Evolutionary conservation across 2,113 vertebrate genomes (phyloP).

Genomic region (Menidia beryllina): DNA sequence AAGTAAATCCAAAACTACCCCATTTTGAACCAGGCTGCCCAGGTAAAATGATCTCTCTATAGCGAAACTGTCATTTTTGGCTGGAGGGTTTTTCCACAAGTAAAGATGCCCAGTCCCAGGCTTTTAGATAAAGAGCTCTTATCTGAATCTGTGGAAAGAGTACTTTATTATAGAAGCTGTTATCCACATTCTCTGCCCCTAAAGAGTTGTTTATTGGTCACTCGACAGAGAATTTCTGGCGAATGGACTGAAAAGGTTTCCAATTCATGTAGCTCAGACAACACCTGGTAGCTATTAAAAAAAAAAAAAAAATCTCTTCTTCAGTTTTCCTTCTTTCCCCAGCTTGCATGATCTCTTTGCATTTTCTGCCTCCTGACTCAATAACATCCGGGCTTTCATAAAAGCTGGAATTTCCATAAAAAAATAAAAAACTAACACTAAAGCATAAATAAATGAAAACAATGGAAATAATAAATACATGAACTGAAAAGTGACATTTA

Average conservation of each 20-base stretch:
- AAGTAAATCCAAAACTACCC: constrained; percentile 4
- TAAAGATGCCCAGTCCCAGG: constrained; percentile 7
- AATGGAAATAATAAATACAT: no score
- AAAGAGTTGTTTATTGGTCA: no score
- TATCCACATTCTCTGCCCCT: constrained; percentile 49
- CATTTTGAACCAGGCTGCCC: background rate
- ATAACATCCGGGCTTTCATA: no score
- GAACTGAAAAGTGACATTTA: no score
- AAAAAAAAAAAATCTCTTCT: no score
- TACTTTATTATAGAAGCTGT: constrained; percentile 36
- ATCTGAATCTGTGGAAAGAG: constrained; percentile 42
- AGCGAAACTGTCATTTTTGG: background rate
- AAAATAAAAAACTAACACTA: background rate
- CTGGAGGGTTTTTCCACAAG: constrained; percentile 9
- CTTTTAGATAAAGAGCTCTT: constrained; percentile 45
- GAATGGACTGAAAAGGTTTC: no score
- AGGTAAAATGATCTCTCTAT: constrained; percentile 3
- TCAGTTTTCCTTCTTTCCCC: no score
- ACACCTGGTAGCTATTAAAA: no score
- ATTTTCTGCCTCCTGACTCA: background rate
- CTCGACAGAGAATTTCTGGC: no score
- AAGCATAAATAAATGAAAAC: background rate
- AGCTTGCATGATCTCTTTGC: background rate
- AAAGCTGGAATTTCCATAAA: no score
- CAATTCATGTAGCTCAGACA: no score